Percentiles rank a stretch among this genome's conserved stretches.
Evolutionary conservation across 2,797 vertebrate genomes (phyloP).

Genomic region (Betta splendens): DNA sequence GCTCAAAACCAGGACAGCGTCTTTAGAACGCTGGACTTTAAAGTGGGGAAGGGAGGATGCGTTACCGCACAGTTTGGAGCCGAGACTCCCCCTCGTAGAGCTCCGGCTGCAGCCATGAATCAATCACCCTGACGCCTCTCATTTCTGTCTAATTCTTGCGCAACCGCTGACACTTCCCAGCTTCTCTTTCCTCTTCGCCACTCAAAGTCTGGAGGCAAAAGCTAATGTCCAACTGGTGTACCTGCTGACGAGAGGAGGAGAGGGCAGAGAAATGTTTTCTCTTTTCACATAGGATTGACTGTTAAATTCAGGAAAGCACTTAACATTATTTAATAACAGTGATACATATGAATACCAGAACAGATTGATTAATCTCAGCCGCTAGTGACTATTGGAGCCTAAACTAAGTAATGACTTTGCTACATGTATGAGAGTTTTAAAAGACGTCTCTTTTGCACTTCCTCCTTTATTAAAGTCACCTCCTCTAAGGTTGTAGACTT

Average conservation of each 20-base stretch:
- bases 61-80: slow-evolving; percentile 2
- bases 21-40: slow-evolving; percentile 19
- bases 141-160: slow-evolving; percentile 17
- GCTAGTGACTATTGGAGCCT: no score
- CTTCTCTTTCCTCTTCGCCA: slow-evolving; percentile 30
- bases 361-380: no score
- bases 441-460: no score
- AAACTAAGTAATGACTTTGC: no score
- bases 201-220: slow-evolving; percentile 31
- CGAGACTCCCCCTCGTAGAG: slow-evolving; percentile 30
- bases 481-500: no score
- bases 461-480: no score
- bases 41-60: neutral
- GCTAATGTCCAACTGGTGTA: slow-evolving; percentile 37
- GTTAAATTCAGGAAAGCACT: slow-evolving; percentile 3
- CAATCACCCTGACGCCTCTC: neutral
- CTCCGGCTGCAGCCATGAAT: slow-evolving; percentile 24
- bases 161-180: slow-evolving; percentile 17
- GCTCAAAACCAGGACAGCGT: slow-evolving; percentile 39
- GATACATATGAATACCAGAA: no score
- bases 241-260: slow-evolving; percentile 19
- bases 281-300: slow-evolving; percentile 6
- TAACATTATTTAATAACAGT: neutral
- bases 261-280: slow-evolving; percentile 1
- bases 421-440: no score